Evolutionary conservation across 2,113 vertebrate genomes (phyloP).

Genomic region (Meles meles): DNA sequence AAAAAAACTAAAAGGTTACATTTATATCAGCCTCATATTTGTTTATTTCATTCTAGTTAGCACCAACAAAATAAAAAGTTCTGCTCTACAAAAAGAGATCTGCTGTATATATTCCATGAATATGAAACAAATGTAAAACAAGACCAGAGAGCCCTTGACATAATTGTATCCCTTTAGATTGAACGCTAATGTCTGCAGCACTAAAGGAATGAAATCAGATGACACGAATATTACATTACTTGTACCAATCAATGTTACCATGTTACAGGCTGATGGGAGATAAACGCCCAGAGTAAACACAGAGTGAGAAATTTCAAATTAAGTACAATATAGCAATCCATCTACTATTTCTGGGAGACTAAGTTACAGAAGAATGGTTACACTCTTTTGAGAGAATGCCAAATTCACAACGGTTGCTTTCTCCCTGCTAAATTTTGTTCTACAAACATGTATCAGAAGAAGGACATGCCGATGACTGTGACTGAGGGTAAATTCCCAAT

Average conservation of each 20-base stretch:
- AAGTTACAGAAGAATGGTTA: conserved; percentile 33
- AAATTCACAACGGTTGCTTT: conserved; percentile 66
- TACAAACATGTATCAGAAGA: neutral
- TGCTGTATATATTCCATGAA: conserved; percentile 45
- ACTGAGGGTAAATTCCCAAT: neutral
- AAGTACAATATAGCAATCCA: conserved; percentile 69
- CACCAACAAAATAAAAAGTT: conserved; percentile 58
- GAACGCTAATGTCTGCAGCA: conserved; percentile 67
- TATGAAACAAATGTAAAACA: conserved; percentile 47
- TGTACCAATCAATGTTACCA: conserved; percentile 73
- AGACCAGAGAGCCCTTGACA: conserved; percentile 60
- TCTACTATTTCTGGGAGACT: conserved; percentile 38
- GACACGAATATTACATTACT: conserved; percentile 83
- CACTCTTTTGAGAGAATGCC: conserved; percentile 40
- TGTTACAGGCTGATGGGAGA: conserved; percentile 77
- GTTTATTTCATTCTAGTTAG: neutral
- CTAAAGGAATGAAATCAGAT: conserved; percentile 81
- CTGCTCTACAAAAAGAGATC: neutral
- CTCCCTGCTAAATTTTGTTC: conserved; percentile 47
- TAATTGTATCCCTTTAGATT: conserved; percentile 65
- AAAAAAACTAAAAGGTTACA: neutral
- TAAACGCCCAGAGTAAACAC: conserved; percentile 72
- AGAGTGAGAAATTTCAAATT: conserved; percentile 74
- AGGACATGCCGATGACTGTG: neutral
- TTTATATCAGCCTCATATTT: neutral